Evolutionary conservation across 1,140 invertebrate species (phyloP), one percentile per base, ranked within the genome.

Genomic region (Tetramorium simillimum): DNA sequence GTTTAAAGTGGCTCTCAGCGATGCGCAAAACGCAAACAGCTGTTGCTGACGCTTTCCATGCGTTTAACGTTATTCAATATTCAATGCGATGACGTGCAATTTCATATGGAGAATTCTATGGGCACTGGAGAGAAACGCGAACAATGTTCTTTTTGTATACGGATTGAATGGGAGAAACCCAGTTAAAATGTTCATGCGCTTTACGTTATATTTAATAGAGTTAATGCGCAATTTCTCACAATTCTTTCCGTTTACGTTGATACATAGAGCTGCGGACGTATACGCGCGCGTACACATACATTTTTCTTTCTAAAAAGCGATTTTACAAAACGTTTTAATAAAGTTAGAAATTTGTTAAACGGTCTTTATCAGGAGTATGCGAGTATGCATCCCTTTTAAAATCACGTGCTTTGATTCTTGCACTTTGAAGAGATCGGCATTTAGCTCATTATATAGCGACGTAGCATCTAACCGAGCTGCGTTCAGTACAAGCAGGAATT

Each of bases 401-500:
- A 69, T 43, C 21, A 12, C 2, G 24, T 6, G 2, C 3, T 58
- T 16, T 5, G 51, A 46, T 60, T 40, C 9, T 33, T 28, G 21
- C 4, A 53, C 0, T 16, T 49, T 21, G 14, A 18, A 73, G 18
- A 56, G 21, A 49, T 37, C 18, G 67, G 24, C 24, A 73, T 84
- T 84, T 58, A 21, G 33, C 9, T 10, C 21, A 18, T 24, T 72
- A 37, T 58, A 70, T 70, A 37, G 63, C n/a, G 16, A 2, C 28
- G 14, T 43, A 72, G 21, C 24, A 76, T 63, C 65, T 72, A 56
- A 70, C 53, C 67, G n/a, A 84, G 37, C 80, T 63, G 60, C 28
- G 69, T 84, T 84, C 53, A 65, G 16, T 58, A 10, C 67, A 24
- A 77, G 28, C 86, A 78, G 72, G 84, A 88, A 88, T 76, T 88